These are phyloP conservation scores for Thalassoma bifasciatum DNA, from an alignment of 2,113 vertebrate species.

Conservation along the genomic window DNA sequence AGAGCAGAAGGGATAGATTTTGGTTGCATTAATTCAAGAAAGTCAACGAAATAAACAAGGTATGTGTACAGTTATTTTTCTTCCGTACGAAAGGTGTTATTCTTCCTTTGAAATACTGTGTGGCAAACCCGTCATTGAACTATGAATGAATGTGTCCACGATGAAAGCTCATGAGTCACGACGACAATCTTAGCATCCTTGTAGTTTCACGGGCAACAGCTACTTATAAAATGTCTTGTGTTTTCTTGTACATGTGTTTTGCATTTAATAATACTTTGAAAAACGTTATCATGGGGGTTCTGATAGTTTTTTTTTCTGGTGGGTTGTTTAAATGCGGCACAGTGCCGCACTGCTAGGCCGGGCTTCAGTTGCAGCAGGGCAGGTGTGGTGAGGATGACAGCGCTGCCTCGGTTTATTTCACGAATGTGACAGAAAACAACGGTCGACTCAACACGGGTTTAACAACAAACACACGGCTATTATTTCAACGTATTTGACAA, in stretches of 20 bases:
- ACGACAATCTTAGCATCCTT: slow-evolving; percentile 10
- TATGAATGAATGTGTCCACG: neutral
- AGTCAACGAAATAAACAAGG: slow-evolving; percentile 80
- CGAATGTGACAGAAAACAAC: no score
- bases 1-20: slow-evolving; percentile 73
- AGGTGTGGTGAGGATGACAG: slow-evolving; percentile 65
- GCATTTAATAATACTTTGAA: no score
- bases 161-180: slow-evolving; percentile 34
- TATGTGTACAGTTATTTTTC: neutral
- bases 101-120: neutral
- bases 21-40: slow-evolving; percentile 83
- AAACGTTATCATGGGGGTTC: fast-evolving
- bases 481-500: no score
- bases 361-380: slow-evolving; percentile 38
- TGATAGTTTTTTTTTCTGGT: neutral
- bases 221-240: neutral
- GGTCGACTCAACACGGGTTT: no score
- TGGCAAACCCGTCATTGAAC: neutral
- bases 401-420: neutral
- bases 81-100: fast-evolving
- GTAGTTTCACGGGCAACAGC: neutral
- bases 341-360: slow-evolving; percentile 29
- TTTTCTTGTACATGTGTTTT: neutral
- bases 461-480: no score
- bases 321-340: slow-evolving; percentile 36